Conservation (phyloP, 1,140 invertebrate species). For the Dreissena polymorpha region DNA sequence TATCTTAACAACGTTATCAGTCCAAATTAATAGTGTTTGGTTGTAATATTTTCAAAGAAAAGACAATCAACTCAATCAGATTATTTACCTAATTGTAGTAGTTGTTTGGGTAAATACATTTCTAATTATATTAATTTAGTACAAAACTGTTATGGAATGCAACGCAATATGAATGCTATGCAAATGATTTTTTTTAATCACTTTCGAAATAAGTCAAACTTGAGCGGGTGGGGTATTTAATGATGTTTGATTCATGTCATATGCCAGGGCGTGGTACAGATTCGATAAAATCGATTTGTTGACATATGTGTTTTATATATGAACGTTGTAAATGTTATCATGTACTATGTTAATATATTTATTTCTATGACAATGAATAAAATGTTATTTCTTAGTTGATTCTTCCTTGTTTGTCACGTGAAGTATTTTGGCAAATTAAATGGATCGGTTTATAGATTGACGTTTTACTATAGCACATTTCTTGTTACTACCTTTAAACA, state of each 20-base stretch:
- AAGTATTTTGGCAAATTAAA: not conserved
- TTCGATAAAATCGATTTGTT: constrained; percentile 1
- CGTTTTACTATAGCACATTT: no score
- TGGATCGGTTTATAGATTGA: no score
- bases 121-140: not conserved
- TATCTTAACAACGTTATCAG: no score
- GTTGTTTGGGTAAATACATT: not conserved
- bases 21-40: no score
- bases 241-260: not conserved
- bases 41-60: no score
- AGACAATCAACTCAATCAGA: no score
- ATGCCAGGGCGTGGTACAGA: not conserved
- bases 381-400: not conserved
- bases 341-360: constrained; percentile 1
- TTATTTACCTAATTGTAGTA: not conserved
- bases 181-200: not conserved
- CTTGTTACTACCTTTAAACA: no score
- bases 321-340: not conserved
- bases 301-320: not conserved
- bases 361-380: constrained; percentile 1
- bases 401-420: not conserved
- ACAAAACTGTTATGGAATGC: not conserved
- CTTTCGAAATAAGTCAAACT: not conserved
- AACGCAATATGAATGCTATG: not conserved
- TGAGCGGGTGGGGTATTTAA: not conserved